Evolutionary conservation across 2,113 vertebrate species (phyloP).

Genomic region (Lasiurus borealis): DNA sequence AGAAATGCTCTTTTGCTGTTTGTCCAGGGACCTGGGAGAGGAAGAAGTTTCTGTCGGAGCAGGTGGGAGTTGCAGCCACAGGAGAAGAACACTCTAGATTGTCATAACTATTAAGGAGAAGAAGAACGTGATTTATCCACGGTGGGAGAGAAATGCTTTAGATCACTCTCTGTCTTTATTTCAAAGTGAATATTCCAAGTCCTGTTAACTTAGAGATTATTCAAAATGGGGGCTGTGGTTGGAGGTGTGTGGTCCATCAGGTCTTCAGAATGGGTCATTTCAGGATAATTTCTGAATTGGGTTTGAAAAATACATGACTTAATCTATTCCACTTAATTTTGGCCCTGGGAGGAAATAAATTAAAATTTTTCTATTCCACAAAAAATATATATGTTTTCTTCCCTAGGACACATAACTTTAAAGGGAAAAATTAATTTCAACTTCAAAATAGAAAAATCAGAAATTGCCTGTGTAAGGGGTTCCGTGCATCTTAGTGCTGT

Average conservation of each 20-base stretch:
- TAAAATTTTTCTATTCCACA: slow-evolving; percentile 19
- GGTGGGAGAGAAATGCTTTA: neutral
- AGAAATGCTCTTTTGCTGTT: neutral
- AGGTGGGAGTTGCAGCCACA: neutral
- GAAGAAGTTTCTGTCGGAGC: neutral
- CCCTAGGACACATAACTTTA: neutral
- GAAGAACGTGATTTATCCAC: neutral
- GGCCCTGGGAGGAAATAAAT: slow-evolving; percentile 7
- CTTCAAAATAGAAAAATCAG: slow-evolving; percentile 29
- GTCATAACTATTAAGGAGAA: neutral
- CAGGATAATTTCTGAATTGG: neutral
- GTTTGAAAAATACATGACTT: slow-evolving; percentile 45
- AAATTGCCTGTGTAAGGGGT: neutral
- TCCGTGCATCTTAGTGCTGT: neutral
- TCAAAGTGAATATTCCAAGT: neutral
- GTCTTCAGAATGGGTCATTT: slow-evolving; percentile 16
- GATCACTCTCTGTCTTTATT: neutral
- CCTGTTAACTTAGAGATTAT: slow-evolving; percentile 33
- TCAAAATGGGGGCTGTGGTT: neutral
- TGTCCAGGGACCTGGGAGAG: neutral
- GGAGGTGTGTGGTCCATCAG: neutral
- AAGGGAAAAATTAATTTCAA: slow-evolving; percentile 42
- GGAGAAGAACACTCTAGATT: neutral
- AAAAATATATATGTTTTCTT: neutral
- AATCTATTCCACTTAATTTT: slow-evolving; percentile 57